Evolutionary conservation across 2,113 vertebrate species (phyloP).

Genomic region (Otocyon megalotis): DNA sequence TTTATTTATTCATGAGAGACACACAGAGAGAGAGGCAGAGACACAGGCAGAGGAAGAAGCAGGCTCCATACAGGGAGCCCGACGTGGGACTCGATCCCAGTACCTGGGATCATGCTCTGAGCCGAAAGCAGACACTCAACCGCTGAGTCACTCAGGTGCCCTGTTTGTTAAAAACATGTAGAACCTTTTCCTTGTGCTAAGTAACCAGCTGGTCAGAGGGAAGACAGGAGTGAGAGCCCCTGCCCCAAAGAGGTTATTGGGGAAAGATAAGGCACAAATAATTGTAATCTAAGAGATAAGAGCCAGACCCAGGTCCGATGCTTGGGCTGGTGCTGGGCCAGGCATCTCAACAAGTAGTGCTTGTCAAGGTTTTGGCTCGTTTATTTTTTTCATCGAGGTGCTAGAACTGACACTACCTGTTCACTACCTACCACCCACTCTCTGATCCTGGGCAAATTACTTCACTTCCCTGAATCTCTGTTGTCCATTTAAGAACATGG

Average conservation of each 20-base stretch:
- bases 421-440: neutral
- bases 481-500: constrained; percentile 4
- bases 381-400: neutral
- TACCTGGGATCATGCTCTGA: too few species aligned
- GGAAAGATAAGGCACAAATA: constrained; percentile 38
- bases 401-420: neutral
- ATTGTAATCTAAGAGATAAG: constrained; percentile 39
- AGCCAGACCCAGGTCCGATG: neutral
- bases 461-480: neutral
- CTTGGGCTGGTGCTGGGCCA: neutral
- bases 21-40: too few species aligned
- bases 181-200: constrained; percentile 11
- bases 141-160: too few species aligned
- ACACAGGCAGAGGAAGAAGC: too few species aligned
- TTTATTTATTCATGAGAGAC: too few species aligned
- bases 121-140: too few species aligned
- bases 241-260: neutral
- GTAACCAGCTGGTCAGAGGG: neutral
- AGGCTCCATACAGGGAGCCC: too few species aligned
- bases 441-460: neutral
- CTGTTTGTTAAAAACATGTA: neutral
- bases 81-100: too few species aligned
- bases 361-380: neutral
- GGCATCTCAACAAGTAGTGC: neutral
- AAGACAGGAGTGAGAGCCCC: neutral